Evolutionary conservation across 2,888 invertebrate species (phyloP).

Genomic region (Acanthococcus lagerstroemiae): DNA sequence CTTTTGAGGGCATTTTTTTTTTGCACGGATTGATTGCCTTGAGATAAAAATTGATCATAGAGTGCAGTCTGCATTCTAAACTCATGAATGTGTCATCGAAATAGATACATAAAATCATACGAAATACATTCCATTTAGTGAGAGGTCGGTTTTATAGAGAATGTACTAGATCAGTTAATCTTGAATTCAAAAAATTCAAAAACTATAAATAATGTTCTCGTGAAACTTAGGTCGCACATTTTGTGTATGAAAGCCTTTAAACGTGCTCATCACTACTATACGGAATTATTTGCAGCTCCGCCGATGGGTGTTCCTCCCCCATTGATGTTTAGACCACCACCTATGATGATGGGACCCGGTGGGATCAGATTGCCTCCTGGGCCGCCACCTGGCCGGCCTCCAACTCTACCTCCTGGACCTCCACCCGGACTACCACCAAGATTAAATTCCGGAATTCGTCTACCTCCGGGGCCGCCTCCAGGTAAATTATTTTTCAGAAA

Average conservation of each 20-base stretch:
- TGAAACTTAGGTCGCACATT: too few species aligned
- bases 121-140: too few species aligned
- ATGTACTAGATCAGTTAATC: background rate
- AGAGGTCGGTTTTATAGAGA: too few species aligned
- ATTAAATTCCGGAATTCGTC: constrained; percentile 48
- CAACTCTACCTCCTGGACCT: constrained; percentile 47
- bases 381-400: constrained; percentile 47
- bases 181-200: background rate
- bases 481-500: constrained; percentile 35
- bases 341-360: constrained; percentile 48
- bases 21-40: too few species aligned
- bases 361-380: constrained; percentile 47
- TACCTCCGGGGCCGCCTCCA: constrained; percentile 58
- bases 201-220: background rate
- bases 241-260: too few species aligned
- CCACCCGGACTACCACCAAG: constrained; percentile 54
- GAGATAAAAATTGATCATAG: too few species aligned
- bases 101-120: too few species aligned
- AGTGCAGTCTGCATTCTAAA: too few species aligned
- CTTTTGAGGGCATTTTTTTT: too few species aligned
- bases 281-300: constrained; percentile 41
- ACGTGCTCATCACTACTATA: too few species aligned
- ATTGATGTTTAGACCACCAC: constrained; percentile 48
- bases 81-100: too few species aligned
- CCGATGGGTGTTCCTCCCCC: constrained; percentile 41